Percentiles rank a stretch among this genome's conserved stretches.
Conservation (phyloP, 1,140 invertebrate genomes). For the Varroa destructor region DNA sequence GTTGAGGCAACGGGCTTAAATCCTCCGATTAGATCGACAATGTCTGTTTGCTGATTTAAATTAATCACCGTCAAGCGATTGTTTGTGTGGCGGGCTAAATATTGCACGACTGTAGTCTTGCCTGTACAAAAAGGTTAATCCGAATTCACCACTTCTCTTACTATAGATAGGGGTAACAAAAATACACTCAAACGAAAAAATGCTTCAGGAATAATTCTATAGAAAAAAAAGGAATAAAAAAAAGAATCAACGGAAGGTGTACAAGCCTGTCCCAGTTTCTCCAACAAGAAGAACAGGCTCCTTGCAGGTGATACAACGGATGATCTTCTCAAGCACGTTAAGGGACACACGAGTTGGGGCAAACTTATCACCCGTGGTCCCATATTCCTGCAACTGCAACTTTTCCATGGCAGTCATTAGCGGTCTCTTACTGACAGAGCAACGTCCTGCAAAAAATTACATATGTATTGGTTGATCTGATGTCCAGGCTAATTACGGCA, state of each 20-base stretch:
- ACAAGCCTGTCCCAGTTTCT: conserved; percentile 69
- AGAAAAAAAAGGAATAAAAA: too few relatives aligned
- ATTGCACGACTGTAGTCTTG: conserved; percentile 92
- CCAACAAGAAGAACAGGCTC: conserved; percentile 91
- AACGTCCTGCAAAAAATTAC: background rate
- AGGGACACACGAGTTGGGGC: conserved; percentile 51
- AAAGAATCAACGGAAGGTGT: too few relatives aligned
- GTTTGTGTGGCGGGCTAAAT: conserved; percentile 60
- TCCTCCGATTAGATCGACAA: conserved; percentile 84
- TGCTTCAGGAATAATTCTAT: too few relatives aligned
- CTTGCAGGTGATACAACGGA: conserved; percentile 59
- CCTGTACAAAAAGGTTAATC: conserved; percentile 43
- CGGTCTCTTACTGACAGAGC: background rate
- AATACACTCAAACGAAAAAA: too few relatives aligned
- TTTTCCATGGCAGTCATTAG: background rate
- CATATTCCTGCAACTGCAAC: too few relatives aligned
- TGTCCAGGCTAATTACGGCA: too few relatives aligned
- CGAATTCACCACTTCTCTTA: too few relatives aligned
- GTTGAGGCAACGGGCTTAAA: conserved; percentile 27
- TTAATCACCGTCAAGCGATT: conserved; percentile 86
- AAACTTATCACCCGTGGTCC: background rate
- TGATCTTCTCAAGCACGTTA: conserved; percentile 70
- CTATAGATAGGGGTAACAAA: too few relatives aligned
- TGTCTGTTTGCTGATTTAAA: conserved; percentile 98
- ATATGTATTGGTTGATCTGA: background rate